These are phyloP conservation scores for Peromyscus attwateri DNA, from an alignment of 2,797 vertebrate genomes.

Conservation along the genomic window DNA sequence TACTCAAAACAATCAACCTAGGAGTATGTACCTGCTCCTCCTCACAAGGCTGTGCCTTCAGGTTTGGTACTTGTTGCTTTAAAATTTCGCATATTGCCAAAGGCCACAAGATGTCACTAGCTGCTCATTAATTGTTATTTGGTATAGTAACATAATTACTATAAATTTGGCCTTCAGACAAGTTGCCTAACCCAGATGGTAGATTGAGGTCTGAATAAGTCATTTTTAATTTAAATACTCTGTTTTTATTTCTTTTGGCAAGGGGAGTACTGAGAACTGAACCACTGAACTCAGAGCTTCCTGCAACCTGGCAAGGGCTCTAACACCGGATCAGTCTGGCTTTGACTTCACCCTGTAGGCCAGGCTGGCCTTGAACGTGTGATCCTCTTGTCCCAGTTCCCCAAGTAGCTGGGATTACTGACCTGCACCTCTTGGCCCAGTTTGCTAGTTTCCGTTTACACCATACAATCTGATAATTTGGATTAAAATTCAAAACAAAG, in stretches of 20 bases:
- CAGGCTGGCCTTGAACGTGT: not conserved
- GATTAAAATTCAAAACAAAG: conserved; percentile 13
- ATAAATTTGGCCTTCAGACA: not conserved
- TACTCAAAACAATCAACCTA: conserved; percentile 9
- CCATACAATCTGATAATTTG: not conserved
- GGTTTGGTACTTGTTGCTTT: conserved; percentile 17
- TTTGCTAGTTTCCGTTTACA: not conserved
- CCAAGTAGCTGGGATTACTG: not conserved
- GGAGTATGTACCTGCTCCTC: not conserved
- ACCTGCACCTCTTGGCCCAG: not conserved
- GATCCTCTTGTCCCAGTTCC: not conserved
- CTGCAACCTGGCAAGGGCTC: not conserved
- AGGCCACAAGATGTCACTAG: conserved; percentile 87
- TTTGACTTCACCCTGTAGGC: not conserved
- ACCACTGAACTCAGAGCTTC: not conserved
- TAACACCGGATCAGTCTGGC: not conserved
- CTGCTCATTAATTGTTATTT: conserved; percentile 70
- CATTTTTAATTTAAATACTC: not conserved
- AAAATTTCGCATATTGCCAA: not conserved
- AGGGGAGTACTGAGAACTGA: not conserved
- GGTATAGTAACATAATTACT: not conserved
- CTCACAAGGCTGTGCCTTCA: not conserved
- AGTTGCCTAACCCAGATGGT: not conserved
- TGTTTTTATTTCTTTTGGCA: not conserved
- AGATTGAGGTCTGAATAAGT: not conserved